These are phyloP conservation scores for Coptodon bakossiorum DNA, from an alignment of 2,113 vertebrate species.

Conservation along the genomic window DNA sequence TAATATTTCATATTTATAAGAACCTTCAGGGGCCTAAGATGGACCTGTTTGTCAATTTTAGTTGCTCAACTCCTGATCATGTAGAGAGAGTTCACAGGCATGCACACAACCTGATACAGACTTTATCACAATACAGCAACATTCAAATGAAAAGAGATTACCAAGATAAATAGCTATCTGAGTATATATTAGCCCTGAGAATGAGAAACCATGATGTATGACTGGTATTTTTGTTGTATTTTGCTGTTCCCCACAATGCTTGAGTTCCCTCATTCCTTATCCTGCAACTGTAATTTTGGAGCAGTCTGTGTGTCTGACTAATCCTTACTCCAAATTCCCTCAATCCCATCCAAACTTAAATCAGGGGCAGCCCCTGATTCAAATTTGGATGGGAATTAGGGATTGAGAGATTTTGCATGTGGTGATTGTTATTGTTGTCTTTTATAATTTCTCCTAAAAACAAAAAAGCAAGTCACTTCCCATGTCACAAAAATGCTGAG, in stretches of 20 bases:
- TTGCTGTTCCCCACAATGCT: not conserved
- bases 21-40: not conserved
- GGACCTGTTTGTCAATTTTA: not conserved
- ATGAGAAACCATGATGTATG: not conserved
- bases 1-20: not conserved
- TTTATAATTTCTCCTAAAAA: not conserved
- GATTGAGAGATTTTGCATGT: not conserved
- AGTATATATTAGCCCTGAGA: not conserved
- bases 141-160: not conserved
- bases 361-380: not conserved
- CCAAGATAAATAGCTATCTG: not conserved
- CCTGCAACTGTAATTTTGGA: not conserved
- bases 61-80: not conserved
- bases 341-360: not conserved
- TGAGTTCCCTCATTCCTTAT: not conserved
- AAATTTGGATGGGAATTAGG: not conserved
- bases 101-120: not conserved
- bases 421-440: not conserved
- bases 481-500: not conserved
- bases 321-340: not conserved
- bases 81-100: not conserved
- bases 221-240: not conserved
- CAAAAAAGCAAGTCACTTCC: not conserved
- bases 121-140: not conserved
- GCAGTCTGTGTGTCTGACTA: not conserved